Evolutionary conservation across 1,140 invertebrate species (phyloP), one percentile per base, ranked within the genome.

Genomic region (Bilobella aurantiaca): DNA sequence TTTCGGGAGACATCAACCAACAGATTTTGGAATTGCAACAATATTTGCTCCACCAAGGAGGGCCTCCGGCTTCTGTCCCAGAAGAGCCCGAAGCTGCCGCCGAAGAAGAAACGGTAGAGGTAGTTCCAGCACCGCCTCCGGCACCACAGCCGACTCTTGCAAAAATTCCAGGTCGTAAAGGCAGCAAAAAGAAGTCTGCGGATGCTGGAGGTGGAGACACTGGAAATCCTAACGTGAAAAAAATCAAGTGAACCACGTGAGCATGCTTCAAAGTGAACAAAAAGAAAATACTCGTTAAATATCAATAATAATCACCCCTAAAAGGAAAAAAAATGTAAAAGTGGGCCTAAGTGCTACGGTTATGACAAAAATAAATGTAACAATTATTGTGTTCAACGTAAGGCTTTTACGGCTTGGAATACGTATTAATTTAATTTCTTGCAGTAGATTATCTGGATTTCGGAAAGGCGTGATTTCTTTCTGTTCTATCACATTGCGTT

Each of bases 21-120:
- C 65, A 72, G 30, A 69, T 72, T 29, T 27, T 65, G 25, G 65
- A 46, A 18, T 60, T 72, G 18, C 67, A 72, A 56, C 56, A 66
- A 60, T 29, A 18, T 42, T 42, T 42, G n/a, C 37, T 42, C 37
- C 37, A 12, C 37, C 8, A n/a, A 12, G 37, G 37, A 12, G 37
- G 37, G n/a, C 37, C n/a, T 12, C 37, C 37, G 8, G 8, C 37
- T 42, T 12, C 8, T 8, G 8, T 42, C 8, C 37, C 37, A 12
- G 8, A 42, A 42, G 49, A 14, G 14, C 14, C 14, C 14, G 49
- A 53, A 53, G 3, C 49, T 18, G 21, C 14, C 5, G 23, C 8
- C 37, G 8, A 42, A 8, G 37, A 53, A 23, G 49, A 23, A 23
- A 23, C 14, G 12, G 8, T 5, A 23, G 49, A 53, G 12, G 8